Conservation (phyloP, 2,888 invertebrate species). For the Acrobasis suavella region DNA sequence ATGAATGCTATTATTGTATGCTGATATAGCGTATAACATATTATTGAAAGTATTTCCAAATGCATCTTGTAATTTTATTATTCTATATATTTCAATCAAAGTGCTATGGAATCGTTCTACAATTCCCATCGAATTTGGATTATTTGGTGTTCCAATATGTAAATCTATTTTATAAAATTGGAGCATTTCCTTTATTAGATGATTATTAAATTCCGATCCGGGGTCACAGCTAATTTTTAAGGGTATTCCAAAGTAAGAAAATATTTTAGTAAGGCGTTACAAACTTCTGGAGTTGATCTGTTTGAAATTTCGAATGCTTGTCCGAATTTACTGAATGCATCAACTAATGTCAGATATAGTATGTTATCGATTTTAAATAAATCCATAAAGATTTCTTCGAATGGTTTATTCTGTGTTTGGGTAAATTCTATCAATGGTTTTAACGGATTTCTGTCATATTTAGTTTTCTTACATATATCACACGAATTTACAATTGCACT, state of each 20-base stretch:
- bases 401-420: constrained; percentile 35
- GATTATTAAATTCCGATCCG: constrained; percentile 42
- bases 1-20: constrained; percentile 37
- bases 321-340: constrained; percentile 40
- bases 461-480: constrained; percentile 32
- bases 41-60: constrained; percentile 31
- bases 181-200: constrained; percentile 31
- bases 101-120: constrained; percentile 39
- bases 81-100: constrained; percentile 36
- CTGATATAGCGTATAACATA: constrained; percentile 25
- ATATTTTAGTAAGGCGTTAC: too few species aligned
- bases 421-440: constrained; percentile 37
- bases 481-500: constrained; percentile 29
- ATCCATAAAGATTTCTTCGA: constrained; percentile 39
- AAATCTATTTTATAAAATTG: constrained; percentile 35
- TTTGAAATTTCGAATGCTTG: constrained; percentile 36
- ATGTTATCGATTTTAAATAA: constrained; percentile 31
- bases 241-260: too few species aligned
- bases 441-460: constrained; percentile 32
- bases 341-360: constrained; percentile 32
- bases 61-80: constrained; percentile 38
- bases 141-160: constrained; percentile 36
- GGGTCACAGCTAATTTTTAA: constrained; percentile 37
- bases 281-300: constrained; percentile 36
- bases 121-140: constrained; percentile 36